Conservation (phyloP, 2,113 vertebrate genomes). For the Bubo blakistoni region DNA sequence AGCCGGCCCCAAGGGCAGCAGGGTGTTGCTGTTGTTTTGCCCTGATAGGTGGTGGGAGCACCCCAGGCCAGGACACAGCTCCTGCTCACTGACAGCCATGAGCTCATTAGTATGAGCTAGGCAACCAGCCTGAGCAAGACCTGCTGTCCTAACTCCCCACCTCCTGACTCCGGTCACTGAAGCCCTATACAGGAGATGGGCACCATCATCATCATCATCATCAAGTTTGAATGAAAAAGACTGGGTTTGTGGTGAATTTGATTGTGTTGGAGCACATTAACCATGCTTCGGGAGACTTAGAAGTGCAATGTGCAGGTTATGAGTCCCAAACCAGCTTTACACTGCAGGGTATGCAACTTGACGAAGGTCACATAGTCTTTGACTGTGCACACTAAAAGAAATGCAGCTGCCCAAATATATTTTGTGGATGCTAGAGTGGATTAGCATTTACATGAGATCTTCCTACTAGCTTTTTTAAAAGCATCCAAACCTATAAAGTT, state of each 20-base stretch:
- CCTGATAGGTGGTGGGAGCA: not conserved
- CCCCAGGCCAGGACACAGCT: not conserved
- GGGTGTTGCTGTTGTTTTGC: not conserved
- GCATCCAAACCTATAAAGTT: not conserved
- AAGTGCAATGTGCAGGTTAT: not conserved
- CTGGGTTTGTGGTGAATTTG: not conserved
- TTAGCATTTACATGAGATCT: not conserved
- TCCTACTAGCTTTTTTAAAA: not conserved
- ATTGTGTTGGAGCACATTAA: not conserved
- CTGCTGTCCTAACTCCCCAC: not conserved
- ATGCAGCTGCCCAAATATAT: not conserved
- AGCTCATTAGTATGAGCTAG: not conserved
- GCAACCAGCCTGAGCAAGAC: not conserved
- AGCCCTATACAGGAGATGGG: not conserved
- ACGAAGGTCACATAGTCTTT: not conserved
- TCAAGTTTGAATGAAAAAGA: not conserved
- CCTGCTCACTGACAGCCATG: accelerated
- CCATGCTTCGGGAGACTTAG: not conserved
- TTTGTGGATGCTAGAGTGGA: not conserved
- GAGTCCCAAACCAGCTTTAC: not conserved
- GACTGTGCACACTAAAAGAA: not conserved
- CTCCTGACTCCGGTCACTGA: not conserved
- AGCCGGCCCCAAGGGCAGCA: not conserved
- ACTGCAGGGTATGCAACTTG: not conserved
- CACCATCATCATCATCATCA: accelerated